phyloP scores from a whole-genome alignment of 2,797 vertebrate genomes.

The Apogon hyalosoma region DNA sequence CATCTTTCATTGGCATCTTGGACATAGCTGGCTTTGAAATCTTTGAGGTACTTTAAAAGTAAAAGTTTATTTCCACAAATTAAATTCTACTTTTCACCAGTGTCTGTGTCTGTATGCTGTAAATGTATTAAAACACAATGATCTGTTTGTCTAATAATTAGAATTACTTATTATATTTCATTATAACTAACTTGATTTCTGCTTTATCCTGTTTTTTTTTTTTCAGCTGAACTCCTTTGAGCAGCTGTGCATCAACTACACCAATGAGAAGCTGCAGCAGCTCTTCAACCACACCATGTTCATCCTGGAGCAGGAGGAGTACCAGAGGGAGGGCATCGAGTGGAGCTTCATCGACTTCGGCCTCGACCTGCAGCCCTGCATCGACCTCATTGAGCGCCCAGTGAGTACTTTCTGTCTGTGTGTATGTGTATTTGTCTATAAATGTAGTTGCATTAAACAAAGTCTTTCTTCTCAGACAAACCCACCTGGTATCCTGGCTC shows the following conservation, averaged over 20 bases:
- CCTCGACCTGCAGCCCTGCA: slow-evolving; percentile 87
- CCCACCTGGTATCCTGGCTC: slow-evolving; percentile 94
- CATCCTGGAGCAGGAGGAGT: slow-evolving; percentile 94
- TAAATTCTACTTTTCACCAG: neutral
- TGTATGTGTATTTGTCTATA: neutral
- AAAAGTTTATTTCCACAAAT: neutral
- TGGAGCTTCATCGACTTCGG: slow-evolving; percentile 97
- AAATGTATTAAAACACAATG: neutral
- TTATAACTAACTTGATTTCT: neutral
- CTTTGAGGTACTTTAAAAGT: slow-evolving; percentile 81
- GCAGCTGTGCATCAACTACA: slow-evolving; percentile 96
- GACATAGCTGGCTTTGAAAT: slow-evolving; percentile 99
- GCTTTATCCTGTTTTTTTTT: neutral
- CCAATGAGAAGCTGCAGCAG: slow-evolving; percentile 95
- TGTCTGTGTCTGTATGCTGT: neutral
- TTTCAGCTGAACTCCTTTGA: slow-evolving; percentile 91
- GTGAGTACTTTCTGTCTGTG: slow-evolving; percentile 76
- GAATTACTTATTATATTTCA: neutral
- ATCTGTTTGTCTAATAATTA: neutral
- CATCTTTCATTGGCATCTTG: slow-evolving; percentile 97
- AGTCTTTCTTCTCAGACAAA: slow-evolving; percentile 87
- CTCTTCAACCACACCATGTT: slow-evolving; percentile 98
- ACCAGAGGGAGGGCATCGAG: slow-evolving; percentile 94
- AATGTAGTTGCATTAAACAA: neutral
- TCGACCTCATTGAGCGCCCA: slow-evolving; percentile 91